Evolutionary conservation across 2,797 vertebrate genomes (phyloP).

Genomic region (Tapirus indicus): DNA sequence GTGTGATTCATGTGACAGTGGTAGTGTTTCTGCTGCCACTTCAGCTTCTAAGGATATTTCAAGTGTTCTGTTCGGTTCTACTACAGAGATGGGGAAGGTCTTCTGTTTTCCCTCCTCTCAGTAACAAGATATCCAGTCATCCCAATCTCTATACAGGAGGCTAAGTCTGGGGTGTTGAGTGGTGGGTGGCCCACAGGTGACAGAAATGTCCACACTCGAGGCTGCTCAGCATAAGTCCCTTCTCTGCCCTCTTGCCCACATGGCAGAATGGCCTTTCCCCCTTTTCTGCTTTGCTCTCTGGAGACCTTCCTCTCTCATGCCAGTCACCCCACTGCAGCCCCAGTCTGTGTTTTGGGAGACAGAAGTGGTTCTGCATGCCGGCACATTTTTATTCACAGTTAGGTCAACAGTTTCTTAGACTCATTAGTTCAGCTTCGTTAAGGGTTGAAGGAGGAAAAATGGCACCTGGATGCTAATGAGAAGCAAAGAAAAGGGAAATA

Average conservation of each 20-base stretch:
- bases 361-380: not conserved
- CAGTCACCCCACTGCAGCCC: not conserved
- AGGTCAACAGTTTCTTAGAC: not conserved
- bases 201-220: not conserved
- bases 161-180: not conserved
- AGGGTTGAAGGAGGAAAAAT: not conserved
- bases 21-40: not conserved
- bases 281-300: not conserved
- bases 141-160: not conserved
- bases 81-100: not conserved
- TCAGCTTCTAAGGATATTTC: not conserved
- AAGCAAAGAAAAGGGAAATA: conserved; percentile 8
- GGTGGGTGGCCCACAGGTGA: not conserved
- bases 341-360: not conserved
- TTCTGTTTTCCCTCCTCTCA: not conserved
- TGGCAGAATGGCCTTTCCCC: not conserved
- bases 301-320: not conserved
- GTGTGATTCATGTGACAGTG: not conserved
- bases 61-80: not conserved
- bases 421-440: conserved; percentile 8
- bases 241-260: too few relatives aligned
- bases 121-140: not conserved
- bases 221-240: not conserved
- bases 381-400: not conserved
- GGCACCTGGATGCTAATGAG: not conserved